phyloP scores from a whole-genome alignment of 2,113 vertebrate genomes.

The Anarrhichthys ocellatus region DNA sequence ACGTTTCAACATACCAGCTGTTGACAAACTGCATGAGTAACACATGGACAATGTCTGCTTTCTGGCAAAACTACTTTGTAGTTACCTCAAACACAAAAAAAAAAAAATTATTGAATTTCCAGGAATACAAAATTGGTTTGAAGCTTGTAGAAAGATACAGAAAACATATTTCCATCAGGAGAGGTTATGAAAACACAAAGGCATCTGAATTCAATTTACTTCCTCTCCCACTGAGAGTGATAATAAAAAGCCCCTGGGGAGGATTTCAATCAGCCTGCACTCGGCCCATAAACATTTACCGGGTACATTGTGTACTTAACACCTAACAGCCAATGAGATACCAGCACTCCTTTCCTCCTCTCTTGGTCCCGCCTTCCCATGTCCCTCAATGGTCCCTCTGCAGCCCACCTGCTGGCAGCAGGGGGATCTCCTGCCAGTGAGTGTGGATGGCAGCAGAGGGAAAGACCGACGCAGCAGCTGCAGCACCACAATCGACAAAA shows the following conservation, averaged over 20 bases:
- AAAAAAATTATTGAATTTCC: not conserved
- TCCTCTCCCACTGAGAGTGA: not conserved
- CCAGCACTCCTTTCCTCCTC: not conserved
- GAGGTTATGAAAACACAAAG: not conserved
- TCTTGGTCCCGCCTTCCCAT: slow-evolving; percentile 43
- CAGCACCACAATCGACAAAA: not conserved
- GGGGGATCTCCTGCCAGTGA: slow-evolving; percentile 7
- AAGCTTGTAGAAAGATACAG: not conserved
- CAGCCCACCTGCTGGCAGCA: not conserved
- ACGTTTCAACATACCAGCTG: slow-evolving; percentile 28
- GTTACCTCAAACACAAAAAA: not conserved
- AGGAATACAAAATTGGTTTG: not conserved
- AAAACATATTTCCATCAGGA: not conserved
- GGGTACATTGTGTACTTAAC: slow-evolving; percentile 59
- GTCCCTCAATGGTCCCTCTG: slow-evolving; percentile 6
- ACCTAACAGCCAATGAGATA: slow-evolving; percentile 62
- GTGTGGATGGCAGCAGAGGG: not conserved
- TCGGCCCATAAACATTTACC: not conserved
- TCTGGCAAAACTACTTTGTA: not conserved
- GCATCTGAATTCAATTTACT: not conserved
- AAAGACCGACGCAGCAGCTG: not conserved
- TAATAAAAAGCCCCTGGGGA: not conserved
- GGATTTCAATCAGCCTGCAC: not conserved
- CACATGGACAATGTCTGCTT: not conserved
- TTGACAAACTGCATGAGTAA: not conserved